These are phyloP conservation scores for Seladonia tumulorum DNA, from an alignment of 2,888 invertebrate genomes.

Conservation along the genomic window DNA sequence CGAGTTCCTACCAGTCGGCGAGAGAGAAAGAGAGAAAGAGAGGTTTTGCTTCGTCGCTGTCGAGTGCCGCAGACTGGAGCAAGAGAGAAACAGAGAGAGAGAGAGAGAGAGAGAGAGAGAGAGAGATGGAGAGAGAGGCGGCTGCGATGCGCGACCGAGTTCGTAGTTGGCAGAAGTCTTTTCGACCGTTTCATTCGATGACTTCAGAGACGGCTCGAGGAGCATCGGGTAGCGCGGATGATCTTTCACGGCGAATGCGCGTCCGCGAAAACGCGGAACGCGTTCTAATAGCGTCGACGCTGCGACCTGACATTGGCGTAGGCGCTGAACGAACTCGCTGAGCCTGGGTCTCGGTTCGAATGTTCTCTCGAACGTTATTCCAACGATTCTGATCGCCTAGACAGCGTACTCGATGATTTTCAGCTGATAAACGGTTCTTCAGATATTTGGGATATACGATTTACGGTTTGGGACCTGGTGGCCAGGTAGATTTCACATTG, in stretches of 20 bases:
- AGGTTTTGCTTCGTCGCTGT: not conserved
- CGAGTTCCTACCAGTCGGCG: conserved; percentile 29
- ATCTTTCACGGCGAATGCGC: conserved; percentile 30
- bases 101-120: not conserved
- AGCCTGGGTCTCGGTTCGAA: not conserved
- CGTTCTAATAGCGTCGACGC: conserved; percentile 29
- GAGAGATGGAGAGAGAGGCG: conserved; percentile 5
- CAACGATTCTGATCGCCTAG: not conserved
- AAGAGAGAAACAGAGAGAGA: not conserved
- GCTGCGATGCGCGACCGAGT: conserved; percentile 36
- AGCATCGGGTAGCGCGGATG: conserved; percentile 4
- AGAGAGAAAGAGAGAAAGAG: not conserved
- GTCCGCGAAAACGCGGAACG: conserved; percentile 22
- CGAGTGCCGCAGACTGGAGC: conserved; percentile 28
- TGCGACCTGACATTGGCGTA: conserved; percentile 22
- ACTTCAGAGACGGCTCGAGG: conserved; percentile 32
- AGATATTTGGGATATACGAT: not conserved
- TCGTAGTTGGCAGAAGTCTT: conserved; percentile 33
- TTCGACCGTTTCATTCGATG: conserved; percentile 43
- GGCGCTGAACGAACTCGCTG: not conserved
- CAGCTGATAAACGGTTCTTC: not conserved
- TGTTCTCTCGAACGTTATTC: not conserved
- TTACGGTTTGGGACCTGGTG: not conserved
- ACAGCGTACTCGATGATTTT: not conserved
- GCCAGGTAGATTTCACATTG: no score